Percentiles rank a stretch among this genome's conserved stretches.
These are phyloP conservation scores for Trinectes maculatus DNA, from an alignment of 2,113 vertebrate genomes.

Conservation along the genomic window DNA sequence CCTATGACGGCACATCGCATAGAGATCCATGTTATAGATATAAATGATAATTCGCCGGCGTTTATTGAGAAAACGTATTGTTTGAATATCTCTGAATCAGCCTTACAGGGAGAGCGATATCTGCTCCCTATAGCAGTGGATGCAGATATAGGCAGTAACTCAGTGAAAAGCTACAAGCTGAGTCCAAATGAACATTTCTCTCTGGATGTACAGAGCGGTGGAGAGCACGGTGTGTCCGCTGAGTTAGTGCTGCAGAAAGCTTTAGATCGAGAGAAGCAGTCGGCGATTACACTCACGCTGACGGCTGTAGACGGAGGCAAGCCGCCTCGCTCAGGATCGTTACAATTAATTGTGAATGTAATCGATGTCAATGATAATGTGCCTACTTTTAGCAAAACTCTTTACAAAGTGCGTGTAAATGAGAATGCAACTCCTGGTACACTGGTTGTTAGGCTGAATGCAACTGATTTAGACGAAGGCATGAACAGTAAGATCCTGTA, in stretches of 20 bases:
- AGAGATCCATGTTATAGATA: constrained; percentile 77
- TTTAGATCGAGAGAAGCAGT: constrained; percentile 72
- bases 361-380: constrained; percentile 74
- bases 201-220: constrained; percentile 67
- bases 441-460: constrained; percentile 61
- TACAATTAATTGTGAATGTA: constrained; percentile 41
- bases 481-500: constrained; percentile 52
- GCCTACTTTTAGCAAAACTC: constrained; percentile 63
- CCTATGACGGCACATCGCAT: constrained; percentile 77
- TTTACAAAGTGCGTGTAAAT: constrained; percentile 72
- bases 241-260: constrained; percentile 72
- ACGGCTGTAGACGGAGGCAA: constrained; percentile 77
- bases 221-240: constrained; percentile 67
- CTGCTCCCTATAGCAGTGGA: constrained; percentile 32
- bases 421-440: constrained; percentile 62
- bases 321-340: constrained; percentile 57
- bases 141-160: constrained; percentile 71
- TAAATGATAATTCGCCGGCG: constrained; percentile 82
- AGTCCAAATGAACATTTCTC: constrained; percentile 75
- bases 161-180: constrained; percentile 75
- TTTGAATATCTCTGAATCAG: background rate
- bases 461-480: constrained; percentile 80
- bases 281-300: constrained; percentile 53
- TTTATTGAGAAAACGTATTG: constrained; percentile 63
- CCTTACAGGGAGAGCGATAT: background rate